Evolutionary conservation across 2,113 vertebrate genomes (phyloP), one percentile per base, ranked within the genome.

Genomic region (Buteo buteo): DNA sequence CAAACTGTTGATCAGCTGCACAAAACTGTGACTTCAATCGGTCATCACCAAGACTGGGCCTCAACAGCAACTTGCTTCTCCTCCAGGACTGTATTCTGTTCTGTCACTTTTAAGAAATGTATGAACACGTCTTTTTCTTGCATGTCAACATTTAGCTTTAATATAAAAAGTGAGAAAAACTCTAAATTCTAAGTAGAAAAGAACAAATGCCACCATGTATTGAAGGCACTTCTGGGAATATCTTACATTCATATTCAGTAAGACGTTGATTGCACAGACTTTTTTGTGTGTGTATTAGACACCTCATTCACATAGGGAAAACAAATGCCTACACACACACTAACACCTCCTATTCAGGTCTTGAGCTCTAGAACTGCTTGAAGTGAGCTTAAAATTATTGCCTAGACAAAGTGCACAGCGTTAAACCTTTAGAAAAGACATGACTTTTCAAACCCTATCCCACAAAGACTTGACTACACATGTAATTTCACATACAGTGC

Each of bases 291-390:
- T 86, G 50, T 26, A 21, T 70, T 31, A 88, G 72, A 96, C 86
- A 86, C 82, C 59, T 91, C 69, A 8, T 28, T 88, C 64, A 44
- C 32, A 52, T 0, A 45, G 21, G 45, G 55, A 90, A 95, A 96
- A 90, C 77, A 94, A 94, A 83, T 34, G 79, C 85, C 88, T 84
- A 93, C 90, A 55, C 65, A 79, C 36, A 29, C 34, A 36, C 65
- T 21, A 44, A 82, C 76, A 74, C 36, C 64, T 92, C 69, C 72
- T 55, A 32, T 72, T 34, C 70, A 74, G 67, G 64, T 57, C 76
- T 40, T 15, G 18, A 81, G 80, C 83, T 86, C 55, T 7, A 28
- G 10, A 94, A 44, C 16, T 78, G 38, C 47, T 22, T 24, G 36
- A 91, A 52, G 32, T 16, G 47, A 84, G 32, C 44, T 92, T 71